Evolutionary conservation across 53 echinoderm and acorn worm species (phyloP).

Genomic region (Echinarachnius parma): DNA sequence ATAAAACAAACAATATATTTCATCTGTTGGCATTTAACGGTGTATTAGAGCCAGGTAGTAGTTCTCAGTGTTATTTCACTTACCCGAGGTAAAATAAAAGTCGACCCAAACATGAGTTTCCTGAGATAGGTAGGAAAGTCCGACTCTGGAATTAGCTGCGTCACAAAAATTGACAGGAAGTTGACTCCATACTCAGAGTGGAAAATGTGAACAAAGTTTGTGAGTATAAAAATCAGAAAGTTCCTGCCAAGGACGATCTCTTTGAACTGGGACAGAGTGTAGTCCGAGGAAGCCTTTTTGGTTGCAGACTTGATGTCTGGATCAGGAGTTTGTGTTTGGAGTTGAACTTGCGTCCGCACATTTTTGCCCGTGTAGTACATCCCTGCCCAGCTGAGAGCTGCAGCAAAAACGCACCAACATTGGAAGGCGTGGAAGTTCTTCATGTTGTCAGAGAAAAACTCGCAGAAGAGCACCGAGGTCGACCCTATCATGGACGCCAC

Average conservation of each 20-base stretch:
- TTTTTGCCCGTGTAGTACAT: slow-evolving; percentile 84
- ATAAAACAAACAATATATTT: too few species aligned
- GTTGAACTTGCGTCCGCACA: slow-evolving; percentile 43
- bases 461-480: slow-evolving; percentile 54
- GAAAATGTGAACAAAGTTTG: slow-evolving; percentile 79
- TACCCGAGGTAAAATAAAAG: slow-evolving; percentile 84
- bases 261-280: slow-evolving; percentile 53
- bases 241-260: slow-evolving; percentile 67
- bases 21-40: too few species aligned
- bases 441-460: slow-evolving; percentile 76
- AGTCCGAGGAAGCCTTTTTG: not conserved
- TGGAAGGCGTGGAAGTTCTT: slow-evolving; percentile 81
- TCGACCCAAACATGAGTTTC: slow-evolving; percentile 77
- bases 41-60: too few species aligned
- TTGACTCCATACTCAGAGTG: slow-evolving; percentile 75
- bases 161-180: slow-evolving; percentile 76
- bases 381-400: slow-evolving; percentile 77
- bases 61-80: too few species aligned
- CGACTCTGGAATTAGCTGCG: slow-evolving; percentile 65
- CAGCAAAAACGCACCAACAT: slow-evolving; percentile 67
- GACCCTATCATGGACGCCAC: slow-evolving; percentile 73
- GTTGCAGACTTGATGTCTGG: slow-evolving; percentile 11
- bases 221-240: slow-evolving; percentile 70
- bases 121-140: slow-evolving; percentile 55
- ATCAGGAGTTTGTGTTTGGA: too few species aligned